A percentile compares a stretch with the other conserved stretches of the same genome.
These are phyloP conservation scores for Seira musarum DNA, from an alignment of 2,888 invertebrate species.

Conservation along the genomic window DNA sequence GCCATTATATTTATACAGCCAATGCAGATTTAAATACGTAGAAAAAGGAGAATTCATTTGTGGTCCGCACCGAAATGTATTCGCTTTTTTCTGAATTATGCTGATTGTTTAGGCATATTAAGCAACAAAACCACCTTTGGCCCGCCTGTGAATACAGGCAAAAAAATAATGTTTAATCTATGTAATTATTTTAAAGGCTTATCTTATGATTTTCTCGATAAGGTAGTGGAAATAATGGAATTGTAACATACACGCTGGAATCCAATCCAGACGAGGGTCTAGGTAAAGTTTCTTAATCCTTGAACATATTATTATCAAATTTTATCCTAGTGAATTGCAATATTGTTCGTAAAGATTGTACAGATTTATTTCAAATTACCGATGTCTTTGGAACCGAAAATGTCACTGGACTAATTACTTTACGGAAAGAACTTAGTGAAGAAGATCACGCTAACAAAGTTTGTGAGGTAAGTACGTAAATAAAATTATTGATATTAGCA, in stretches of 20 bases:
- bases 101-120: too few relatives aligned
- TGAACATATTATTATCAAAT: too few relatives aligned
- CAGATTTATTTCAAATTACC: not conserved
- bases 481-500: not conserved
- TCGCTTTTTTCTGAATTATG: too few relatives aligned
- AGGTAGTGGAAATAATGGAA: constrained; percentile 1
- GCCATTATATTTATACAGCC: too few relatives aligned
- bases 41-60: too few relatives aligned
- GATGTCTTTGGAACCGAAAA: not conserved
- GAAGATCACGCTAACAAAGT: not conserved
- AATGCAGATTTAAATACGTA: too few relatives aligned
- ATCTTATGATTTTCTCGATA: not conserved
- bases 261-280: not conserved
- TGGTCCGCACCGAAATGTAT: too few relatives aligned
- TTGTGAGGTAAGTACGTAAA: not conserved
- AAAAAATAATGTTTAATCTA: not conserved
- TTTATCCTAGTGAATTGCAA: too few relatives aligned
- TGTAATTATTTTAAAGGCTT: not conserved
- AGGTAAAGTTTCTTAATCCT: too few relatives aligned
- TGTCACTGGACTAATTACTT: not conserved
- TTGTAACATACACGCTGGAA: not conserved
- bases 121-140: too few relatives aligned
- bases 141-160: too few relatives aligned
- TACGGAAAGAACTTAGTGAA: not conserved
- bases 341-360: not conserved